Evolutionary conservation across 2,888 invertebrate genomes (phyloP).

Genomic region (Pandemis cinnamomeana): DNA sequence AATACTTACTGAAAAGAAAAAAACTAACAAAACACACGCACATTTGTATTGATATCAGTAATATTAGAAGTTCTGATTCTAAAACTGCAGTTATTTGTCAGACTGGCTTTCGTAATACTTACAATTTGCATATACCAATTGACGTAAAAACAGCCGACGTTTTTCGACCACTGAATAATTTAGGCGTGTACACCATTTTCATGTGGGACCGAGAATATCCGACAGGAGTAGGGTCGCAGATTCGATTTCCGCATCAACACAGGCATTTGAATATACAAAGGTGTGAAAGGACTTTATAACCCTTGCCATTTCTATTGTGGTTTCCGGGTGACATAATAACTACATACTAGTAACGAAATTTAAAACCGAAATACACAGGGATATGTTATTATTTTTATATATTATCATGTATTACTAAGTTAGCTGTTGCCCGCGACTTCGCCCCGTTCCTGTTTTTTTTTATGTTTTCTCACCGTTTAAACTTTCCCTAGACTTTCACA

Average conservation of each 20-base stretch:
- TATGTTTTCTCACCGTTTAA: too few species aligned
- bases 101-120: not conserved
- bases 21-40: not conserved
- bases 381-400: not conserved
- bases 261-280: conserved; percentile 38
- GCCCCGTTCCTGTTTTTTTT: too few species aligned
- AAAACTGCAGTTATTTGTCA: too few species aligned
- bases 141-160: not conserved
- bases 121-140: not conserved
- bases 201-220: conserved; percentile 22
- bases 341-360: not conserved
- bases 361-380: not conserved
- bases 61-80: too few species aligned
- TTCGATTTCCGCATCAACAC: conserved; percentile 34
- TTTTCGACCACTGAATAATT: conserved; percentile 6
- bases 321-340: conserved; percentile 24
- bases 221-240: conserved; percentile 36
- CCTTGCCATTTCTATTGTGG: conserved; percentile 29
- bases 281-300: conserved; percentile 23
- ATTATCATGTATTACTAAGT: too few species aligned
- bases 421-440: too few species aligned
- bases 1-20: too few species aligned
- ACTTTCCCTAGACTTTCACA: too few species aligned
- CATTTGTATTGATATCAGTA: not conserved
- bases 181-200: conserved; percentile 15